Conservation (phyloP, 2,113 vertebrate species). For the Melanotaenia duboulayi region DNA sequence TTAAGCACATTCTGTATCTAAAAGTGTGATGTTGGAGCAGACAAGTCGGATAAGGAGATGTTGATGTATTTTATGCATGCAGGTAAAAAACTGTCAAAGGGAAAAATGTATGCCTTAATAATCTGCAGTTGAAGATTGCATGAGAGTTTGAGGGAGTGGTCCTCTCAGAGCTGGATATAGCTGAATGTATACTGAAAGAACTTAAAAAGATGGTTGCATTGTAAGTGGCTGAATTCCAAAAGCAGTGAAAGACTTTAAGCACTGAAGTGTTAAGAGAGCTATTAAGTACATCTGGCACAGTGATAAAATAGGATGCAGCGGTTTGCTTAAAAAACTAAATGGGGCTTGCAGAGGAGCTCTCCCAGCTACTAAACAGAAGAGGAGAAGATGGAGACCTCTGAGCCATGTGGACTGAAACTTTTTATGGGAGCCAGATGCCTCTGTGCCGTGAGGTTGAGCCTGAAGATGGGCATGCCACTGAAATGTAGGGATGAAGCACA, state of each 20-base stretch:
- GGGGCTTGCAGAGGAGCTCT: slow-evolving; percentile 45
- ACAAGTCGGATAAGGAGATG: slow-evolving; percentile 39
- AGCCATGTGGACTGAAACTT: slow-evolving; percentile 48
- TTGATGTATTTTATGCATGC: slow-evolving; percentile 60
- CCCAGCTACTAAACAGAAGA: slow-evolving; percentile 46
- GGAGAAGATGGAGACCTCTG: slow-evolving; percentile 26
- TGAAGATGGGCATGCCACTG: slow-evolving; percentile 68
- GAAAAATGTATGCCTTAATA: slow-evolving; percentile 61
- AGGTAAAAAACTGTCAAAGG: slow-evolving; percentile 66
- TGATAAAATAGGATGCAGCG: slow-evolving; percentile 39
- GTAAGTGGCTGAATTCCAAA: slow-evolving; percentile 31
- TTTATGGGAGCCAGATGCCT: slow-evolving; percentile 65
- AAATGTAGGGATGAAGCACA: slow-evolving; percentile 69
- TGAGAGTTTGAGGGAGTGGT: slow-evolving; percentile 39
- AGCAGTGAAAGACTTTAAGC: slow-evolving; percentile 22
- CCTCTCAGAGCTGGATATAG: slow-evolving; percentile 37
- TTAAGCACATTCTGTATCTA: slow-evolving; percentile 62
- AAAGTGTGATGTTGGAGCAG: slow-evolving; percentile 45
- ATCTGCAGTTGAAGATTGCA: slow-evolving; percentile 55
- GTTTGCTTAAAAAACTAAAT: slow-evolving; percentile 48
- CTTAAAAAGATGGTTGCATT: slow-evolving; percentile 21
- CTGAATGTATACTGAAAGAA: slow-evolving; percentile 44
- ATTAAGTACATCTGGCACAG: slow-evolving; percentile 21
- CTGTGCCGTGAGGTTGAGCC: slow-evolving; percentile 49
- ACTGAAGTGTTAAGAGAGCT: slow-evolving; percentile 27